These are phyloP conservation scores for Heliornis fulica DNA, from an alignment of 2,113 vertebrate genomes.

Conservation along the genomic window DNA sequence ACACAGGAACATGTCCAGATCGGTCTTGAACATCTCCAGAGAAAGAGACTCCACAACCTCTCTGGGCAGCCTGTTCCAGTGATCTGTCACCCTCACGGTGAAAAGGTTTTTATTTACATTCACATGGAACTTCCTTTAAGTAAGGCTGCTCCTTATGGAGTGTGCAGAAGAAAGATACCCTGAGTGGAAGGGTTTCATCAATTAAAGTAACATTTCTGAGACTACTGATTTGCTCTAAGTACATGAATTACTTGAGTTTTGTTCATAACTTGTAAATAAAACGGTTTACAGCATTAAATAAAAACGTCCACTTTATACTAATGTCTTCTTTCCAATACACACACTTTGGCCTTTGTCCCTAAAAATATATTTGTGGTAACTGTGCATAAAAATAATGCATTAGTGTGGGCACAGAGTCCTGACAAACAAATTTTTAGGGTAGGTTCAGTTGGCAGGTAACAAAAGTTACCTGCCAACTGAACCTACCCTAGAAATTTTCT, in stretches of 20 bases:
- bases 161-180: accelerated
- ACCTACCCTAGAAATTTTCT: not conserved
- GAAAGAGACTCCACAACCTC: too few species aligned
- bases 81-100: too few species aligned
- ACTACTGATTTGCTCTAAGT: not conserved
- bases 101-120: too few species aligned
- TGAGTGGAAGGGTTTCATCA: not conserved
- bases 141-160: not conserved
- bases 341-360: not conserved
- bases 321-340: not conserved
- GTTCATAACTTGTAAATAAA: not conserved
- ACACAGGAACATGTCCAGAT: too few species aligned
- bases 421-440: not conserved
- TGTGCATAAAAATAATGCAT: not conserved
- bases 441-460: too few species aligned
- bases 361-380: not conserved
- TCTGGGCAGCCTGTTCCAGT: too few species aligned
- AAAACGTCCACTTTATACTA: not conserved
- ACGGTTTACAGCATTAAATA: not conserved
- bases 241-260: not conserved
- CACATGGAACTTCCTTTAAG: too few species aligned
- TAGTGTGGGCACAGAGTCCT: not conserved
- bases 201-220: not conserved
- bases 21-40: too few species aligned
- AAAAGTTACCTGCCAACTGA: not conserved